These are phyloP conservation scores for Coilia nasus DNA, from an alignment of 2,797 vertebrate species.

Conservation along the genomic window DNA sequence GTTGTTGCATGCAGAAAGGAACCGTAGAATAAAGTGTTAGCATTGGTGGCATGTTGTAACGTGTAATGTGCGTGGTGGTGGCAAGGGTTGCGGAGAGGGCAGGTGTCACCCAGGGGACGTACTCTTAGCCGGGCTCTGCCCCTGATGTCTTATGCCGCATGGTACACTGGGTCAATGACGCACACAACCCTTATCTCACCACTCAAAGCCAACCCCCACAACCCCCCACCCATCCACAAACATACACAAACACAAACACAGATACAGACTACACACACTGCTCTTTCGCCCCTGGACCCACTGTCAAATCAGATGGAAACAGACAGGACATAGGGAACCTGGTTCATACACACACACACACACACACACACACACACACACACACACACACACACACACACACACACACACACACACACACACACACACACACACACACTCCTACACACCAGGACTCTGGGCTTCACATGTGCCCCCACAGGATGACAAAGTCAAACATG, in stretches of 20 bases:
- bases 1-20: too few species aligned
- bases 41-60: neutral
- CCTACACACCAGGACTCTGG: conserved; percentile 55
- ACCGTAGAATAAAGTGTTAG: too few species aligned
- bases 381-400: neutral
- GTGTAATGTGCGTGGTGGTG: neutral
- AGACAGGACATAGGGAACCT: conserved; percentile 39
- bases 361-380: neutral
- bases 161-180: neutral
- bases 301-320: conserved; percentile 48
- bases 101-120: neutral
- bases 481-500: conserved; percentile 49
- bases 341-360: neutral
- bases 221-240: neutral
- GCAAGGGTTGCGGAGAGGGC: neutral
- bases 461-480: conserved; percentile 57
- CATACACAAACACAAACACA: neutral
- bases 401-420: conserved; percentile 14
- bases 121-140: neutral
- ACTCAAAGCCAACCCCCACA: neutral
- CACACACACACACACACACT: conserved; percentile 40
- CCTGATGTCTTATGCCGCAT: neutral
- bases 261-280: conserved; percentile 28
- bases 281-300: conserved; percentile 66
- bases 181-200: neutral